Base-by-base conservation (phyloP, 2,888 invertebrate genomes). In the Conomelus anceps region DNA sequence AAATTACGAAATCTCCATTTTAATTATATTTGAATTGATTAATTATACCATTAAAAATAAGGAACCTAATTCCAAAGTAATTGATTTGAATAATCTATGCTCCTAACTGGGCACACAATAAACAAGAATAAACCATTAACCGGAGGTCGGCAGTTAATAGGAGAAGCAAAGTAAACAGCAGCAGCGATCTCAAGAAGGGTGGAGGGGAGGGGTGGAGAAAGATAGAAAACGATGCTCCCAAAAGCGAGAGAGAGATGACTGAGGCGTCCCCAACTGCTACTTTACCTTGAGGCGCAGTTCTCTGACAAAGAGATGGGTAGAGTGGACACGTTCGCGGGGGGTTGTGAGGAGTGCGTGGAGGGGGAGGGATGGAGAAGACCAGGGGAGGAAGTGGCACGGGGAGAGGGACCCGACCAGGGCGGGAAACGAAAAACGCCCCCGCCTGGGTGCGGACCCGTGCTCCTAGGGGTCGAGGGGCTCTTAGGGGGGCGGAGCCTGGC, bases 361-460 rank as follows among this genome's bases (percentile, higher is more conserved):
- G 93, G 93, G 92, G 93, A 90, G 22, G 91, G 93, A 91, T 93
- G 93, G 91, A 94, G 92, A 90, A 94, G 93, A 92, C 93, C 93
- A 89, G 94, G 94, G 90, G 94, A 94, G 92, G 94, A 94, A 1
- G 93, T 93, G 89, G 94, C 94, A 90, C 94, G 92, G 89, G 94
- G 92, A 17, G 92, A 91, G 23, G 92, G 91, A 20, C 91, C 91
- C 22, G 92, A 91, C 92, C 92, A 92, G 22, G 92, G 92, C 87
- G 92, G 92, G 89, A 92, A 92, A 87, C 92, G 91, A 90, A 92
- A 92, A 20, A 91, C 88, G 9, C 88, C 29, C 22, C 89, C 86
- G n/a, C 22, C 23, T 1, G 86, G n/a, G 13, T 34, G 34, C 1
- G 34, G 23, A 0, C 23, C 22, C 23, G 23, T 90, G 88, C 85